These are phyloP conservation scores for Anoura caudifer DNA, from an alignment of 2,113 vertebrate genomes.

Conservation along the genomic window DNA sequence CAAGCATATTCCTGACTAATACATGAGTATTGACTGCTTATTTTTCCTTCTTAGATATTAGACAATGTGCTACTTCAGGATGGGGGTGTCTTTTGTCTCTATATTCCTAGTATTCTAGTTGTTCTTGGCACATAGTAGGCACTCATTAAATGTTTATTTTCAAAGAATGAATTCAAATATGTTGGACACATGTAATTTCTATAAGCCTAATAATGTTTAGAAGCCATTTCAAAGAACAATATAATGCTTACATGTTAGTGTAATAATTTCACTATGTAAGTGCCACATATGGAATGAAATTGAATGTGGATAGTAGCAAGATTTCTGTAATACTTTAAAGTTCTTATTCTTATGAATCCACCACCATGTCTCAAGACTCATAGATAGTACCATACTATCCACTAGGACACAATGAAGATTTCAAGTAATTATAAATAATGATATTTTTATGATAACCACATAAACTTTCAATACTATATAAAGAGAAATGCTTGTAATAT, in stretches of 20 bases:
- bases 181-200: not conserved
- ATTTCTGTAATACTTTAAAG: not conserved
- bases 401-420: not conserved
- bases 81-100: not conserved
- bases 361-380: not conserved
- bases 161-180: conserved; percentile 17
- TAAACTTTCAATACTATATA: not conserved
- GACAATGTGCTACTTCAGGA: not conserved
- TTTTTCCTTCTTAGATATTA: not conserved
- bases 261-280: not conserved
- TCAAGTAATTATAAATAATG: not conserved
- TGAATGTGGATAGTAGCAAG: not conserved
- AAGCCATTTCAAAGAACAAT: conserved; percentile 18
- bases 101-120: not conserved
- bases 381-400: not conserved
- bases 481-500: not conserved
- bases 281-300: not conserved
- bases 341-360: not conserved
- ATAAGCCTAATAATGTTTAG: not conserved
- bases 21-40: not conserved
- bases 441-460: conserved; percentile 9
- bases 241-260: not conserved
- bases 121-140: not conserved
- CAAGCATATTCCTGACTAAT: not conserved
- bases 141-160: not conserved